These are phyloP conservation scores for Cinclus cinclus DNA, from an alignment of 2,113 vertebrate species.

Conservation along the genomic window DNA sequence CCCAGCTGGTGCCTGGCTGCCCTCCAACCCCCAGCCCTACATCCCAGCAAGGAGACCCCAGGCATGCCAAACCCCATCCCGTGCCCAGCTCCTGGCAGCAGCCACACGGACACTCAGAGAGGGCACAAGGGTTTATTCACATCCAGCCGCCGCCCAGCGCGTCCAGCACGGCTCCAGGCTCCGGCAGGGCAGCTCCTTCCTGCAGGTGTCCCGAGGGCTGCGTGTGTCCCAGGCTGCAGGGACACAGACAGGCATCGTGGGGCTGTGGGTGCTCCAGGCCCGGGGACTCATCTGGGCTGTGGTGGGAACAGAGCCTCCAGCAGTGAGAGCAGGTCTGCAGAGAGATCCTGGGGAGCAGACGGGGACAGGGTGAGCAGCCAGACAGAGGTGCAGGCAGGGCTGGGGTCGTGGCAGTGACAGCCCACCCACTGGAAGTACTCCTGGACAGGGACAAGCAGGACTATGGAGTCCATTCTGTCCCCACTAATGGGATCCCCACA, in stretches of 20 bases:
- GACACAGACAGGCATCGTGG: accelerated
- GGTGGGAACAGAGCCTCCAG: conserved; percentile 44
- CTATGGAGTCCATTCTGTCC: accelerated
- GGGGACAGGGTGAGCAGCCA: accelerated
- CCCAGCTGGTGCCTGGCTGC: not conserved
- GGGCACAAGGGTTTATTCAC: conserved; percentile 41
- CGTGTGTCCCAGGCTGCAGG: accelerated
- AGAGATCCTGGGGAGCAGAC: conserved; percentile 31
- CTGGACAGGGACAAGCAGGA: not conserved
- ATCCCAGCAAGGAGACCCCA: not conserved
- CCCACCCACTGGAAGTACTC: not conserved
- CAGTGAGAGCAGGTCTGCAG: conserved; percentile 44
- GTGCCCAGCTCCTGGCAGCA: not conserved
- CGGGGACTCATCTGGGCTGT: accelerated
- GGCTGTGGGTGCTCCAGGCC: not conserved
- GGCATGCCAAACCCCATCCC: not conserved
- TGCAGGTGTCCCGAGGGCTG: not conserved
- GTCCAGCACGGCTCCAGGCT: not conserved
- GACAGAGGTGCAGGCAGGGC: not conserved
- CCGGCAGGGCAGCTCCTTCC: accelerated
- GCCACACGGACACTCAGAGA: not conserved
- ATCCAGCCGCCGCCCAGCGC: accelerated
- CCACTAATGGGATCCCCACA: not conserved
- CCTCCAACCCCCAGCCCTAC: not conserved
- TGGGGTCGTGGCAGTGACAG: accelerated